Percentiles rank a stretch among this genome's conserved stretches.
These are phyloP conservation scores for Eptatretus burgeri DNA, from an alignment of 2,113 vertebrate genomes.

Conservation along the genomic window DNA sequence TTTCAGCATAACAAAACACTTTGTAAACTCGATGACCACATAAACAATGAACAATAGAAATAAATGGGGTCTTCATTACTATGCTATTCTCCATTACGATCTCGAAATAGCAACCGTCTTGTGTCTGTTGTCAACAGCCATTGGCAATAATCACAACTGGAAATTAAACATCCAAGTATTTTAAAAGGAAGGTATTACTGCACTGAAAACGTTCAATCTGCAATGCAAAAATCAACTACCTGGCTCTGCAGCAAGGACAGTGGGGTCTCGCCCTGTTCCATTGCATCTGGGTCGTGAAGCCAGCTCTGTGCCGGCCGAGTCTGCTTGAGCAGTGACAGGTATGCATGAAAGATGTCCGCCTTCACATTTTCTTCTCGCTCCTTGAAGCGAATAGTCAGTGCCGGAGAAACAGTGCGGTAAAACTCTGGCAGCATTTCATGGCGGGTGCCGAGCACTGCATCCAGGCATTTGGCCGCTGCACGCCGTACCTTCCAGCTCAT, in stretches of 20 bases:
- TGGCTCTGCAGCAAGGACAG: conserved; percentile 33
- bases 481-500: conserved; percentile 88
- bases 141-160: too few relatives aligned
- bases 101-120: too few relatives aligned
- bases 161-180: not conserved
- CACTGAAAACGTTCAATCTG: not conserved
- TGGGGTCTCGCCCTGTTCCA: conserved; percentile 20
- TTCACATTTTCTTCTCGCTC: conserved; percentile 74
- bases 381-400: conserved; percentile 43
- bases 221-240: conserved; percentile 20
- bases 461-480: conserved; percentile 50
- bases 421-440: conserved; percentile 42
- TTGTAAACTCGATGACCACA: too few relatives aligned
- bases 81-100: too few relatives aligned
- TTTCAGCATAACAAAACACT: too few relatives aligned
- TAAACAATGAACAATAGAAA: too few relatives aligned
- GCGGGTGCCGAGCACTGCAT: conserved; percentile 34
- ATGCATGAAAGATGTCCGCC: conserved; percentile 45
- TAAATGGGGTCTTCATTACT: too few relatives aligned
- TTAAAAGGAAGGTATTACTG: not conserved
- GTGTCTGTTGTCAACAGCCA: too few relatives aligned
- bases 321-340: conserved; percentile 41
- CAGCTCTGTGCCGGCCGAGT: conserved; percentile 21
- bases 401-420: conserved; percentile 32
- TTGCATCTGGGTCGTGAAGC: conserved; percentile 13